Evolutionary conservation across 2,113 vertebrate genomes (phyloP).

Genomic region (Protobothrops flavoviridis): DNA sequence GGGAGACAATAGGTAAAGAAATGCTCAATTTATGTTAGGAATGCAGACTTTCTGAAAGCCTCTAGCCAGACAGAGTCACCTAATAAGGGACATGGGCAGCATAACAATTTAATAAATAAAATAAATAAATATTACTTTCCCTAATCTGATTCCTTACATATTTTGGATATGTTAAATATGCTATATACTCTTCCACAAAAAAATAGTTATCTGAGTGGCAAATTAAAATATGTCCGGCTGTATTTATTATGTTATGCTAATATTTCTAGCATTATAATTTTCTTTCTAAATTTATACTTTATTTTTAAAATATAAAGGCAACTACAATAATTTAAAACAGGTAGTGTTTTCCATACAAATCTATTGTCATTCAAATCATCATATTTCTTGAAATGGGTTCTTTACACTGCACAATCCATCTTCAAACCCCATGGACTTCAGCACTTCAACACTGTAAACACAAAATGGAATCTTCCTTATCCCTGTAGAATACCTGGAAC

Average conservation of each 20-base stretch:
- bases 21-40: not conserved
- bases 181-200: not conserved
- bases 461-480: not conserved
- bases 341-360: not conserved
- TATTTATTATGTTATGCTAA: not conserved
- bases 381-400: not conserved
- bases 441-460: not conserved
- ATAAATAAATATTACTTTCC: not conserved
- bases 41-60: not conserved
- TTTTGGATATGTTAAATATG: not conserved
- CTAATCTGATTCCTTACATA: not conserved
- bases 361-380: not conserved
- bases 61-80: not conserved
- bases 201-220: not conserved
- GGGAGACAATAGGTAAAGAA: not conserved
- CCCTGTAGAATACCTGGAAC: not conserved
- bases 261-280: not conserved
- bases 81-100: not conserved
- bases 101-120: not conserved
- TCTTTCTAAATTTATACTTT: not conserved
- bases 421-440: not conserved
- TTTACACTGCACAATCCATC: not conserved
- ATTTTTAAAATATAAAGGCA: not conserved
- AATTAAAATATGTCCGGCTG: not conserved
- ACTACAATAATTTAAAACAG: not conserved